These are phyloP conservation scores for Drosophila watanabei DNA, from an alignment of 1,140 invertebrate species.

Conservation along the genomic window DNA sequence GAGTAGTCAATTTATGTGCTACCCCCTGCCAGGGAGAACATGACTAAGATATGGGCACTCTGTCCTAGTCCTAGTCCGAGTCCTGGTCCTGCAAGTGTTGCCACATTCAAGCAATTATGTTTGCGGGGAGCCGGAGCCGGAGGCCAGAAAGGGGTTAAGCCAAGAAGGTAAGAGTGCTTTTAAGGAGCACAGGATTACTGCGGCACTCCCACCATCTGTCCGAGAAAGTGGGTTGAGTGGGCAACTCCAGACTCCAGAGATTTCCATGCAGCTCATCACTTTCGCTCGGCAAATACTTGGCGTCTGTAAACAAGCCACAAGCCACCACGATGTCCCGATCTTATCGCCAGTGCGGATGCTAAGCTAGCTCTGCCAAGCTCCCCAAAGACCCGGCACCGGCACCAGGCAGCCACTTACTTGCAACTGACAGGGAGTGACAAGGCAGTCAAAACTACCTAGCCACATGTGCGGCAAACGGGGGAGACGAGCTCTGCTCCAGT, in stretches of 20 bases:
- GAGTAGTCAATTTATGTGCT: constrained; percentile 65
- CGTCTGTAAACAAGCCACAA: constrained; percentile 25
- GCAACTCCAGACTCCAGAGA: constrained; percentile 11
- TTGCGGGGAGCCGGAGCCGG: constrained; percentile 36
- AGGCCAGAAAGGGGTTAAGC: constrained; percentile 25
- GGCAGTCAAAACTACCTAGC: constrained; percentile 74
- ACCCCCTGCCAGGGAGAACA: constrained; percentile 40
- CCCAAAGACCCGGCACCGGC: constrained; percentile 9
- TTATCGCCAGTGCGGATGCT: constrained; percentile 27
- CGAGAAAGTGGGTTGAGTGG: constrained; percentile 20
- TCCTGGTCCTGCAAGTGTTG: constrained; percentile 46
- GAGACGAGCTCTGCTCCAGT: constrained; percentile 28
- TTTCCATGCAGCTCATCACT: constrained; percentile 37
- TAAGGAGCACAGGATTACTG: constrained; percentile 8
- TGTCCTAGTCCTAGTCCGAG: constrained; percentile 14
- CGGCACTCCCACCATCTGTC: background rate
- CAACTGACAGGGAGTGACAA: constrained; percentile 73
- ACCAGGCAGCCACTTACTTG: constrained; percentile 56
- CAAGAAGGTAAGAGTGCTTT: background rate
- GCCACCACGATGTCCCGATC: constrained; percentile 31
- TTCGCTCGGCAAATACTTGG: constrained; percentile 35
- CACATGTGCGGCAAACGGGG: constrained; percentile 11
- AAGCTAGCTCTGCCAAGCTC: constrained; percentile 20
- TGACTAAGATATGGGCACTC: constrained; percentile 31
- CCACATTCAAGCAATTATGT: constrained; percentile 74